phyloP scores from a whole-genome alignment of 2,113 vertebrate species.

The Tychaedon coryphoeus region DNA sequence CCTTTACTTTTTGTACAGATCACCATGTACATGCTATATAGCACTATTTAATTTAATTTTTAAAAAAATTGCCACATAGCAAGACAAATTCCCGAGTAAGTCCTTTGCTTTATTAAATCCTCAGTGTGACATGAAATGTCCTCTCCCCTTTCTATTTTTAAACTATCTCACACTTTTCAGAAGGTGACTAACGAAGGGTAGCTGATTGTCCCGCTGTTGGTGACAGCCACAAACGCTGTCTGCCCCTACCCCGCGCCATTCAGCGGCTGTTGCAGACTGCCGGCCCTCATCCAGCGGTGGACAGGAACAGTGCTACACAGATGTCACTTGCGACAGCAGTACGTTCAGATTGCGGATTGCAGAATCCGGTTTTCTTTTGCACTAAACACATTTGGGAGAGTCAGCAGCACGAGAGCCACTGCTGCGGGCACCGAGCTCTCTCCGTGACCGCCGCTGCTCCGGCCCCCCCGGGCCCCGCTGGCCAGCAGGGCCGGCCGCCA shows the following conservation, averaged over 20 bases:
- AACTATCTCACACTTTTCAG: neutral
- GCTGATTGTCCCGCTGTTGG: no score
- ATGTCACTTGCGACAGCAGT: neutral
- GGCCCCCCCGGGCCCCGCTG: no score
- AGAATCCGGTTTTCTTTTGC: neutral
- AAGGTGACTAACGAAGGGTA: accelerated
- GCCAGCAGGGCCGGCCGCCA: no score
- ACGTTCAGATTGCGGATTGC: neutral
- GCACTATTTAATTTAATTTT: neutral
- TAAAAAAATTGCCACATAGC: neutral
- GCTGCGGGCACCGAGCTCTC: no score
- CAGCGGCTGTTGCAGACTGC: neutral
- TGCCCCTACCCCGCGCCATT: neutral
- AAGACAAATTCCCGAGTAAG: neutral
- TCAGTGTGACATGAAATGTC: neutral
- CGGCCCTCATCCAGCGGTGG: accelerated
- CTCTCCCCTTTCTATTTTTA: neutral
- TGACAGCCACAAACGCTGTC: neutral
- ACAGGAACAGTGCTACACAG: accelerated
- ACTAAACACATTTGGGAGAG: neutral
- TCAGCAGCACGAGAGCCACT: neutral
- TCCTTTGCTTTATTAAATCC: neutral
- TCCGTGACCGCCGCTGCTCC: neutral
- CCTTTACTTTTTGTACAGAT: neutral
- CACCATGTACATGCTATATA: neutral